A percentile compares a stretch with the other conserved stretches of the same genome.
phyloP scores from a whole-genome alignment of 1,140 invertebrate genomes.

The Drosophila ogumai region DNA sequence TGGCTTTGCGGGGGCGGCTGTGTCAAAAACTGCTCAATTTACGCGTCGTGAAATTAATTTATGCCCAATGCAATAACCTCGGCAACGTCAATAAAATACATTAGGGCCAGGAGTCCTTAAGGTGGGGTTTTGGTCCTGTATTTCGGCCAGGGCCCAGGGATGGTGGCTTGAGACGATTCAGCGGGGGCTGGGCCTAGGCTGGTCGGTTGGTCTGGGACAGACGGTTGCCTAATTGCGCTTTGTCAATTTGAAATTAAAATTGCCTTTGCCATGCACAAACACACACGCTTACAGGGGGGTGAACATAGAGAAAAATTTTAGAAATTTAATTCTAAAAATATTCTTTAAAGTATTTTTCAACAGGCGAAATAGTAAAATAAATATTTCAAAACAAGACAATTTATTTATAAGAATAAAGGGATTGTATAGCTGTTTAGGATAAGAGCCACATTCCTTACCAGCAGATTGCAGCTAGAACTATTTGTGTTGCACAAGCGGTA shows the following conservation, averaged over 20 bases:
- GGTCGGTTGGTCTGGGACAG: slow-evolving; percentile 12
- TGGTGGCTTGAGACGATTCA: background rate
- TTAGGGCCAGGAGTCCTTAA: slow-evolving; percentile 56
- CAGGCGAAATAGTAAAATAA: background rate
- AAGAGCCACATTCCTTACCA: background rate
- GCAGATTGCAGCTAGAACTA: background rate
- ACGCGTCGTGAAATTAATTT: slow-evolving; percentile 85
- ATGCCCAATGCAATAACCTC: slow-evolving; percentile 85
- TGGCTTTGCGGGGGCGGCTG: slow-evolving; percentile 65
- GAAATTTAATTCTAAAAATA: too few species aligned
- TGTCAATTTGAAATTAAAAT: slow-evolving; percentile 83
- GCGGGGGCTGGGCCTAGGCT: background rate
- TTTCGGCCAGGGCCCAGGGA: background rate
- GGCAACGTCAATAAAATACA: slow-evolving; percentile 84
- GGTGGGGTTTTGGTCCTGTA: slow-evolving; percentile 17
- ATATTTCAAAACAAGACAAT: background rate
- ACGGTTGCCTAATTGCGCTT: slow-evolving; percentile 70
- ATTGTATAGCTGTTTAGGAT: background rate
- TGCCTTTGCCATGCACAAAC: slow-evolving; percentile 29
- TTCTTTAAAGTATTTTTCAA: too few species aligned
- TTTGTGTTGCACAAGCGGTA: too few species aligned
- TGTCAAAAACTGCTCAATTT: slow-evolving; percentile 84
- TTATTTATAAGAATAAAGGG: background rate
- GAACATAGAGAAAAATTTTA: background rate
- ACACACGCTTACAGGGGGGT: slow-evolving; percentile 8